A percentile compares a stretch with the other conserved stretches of the same genome.
phyloP scores from a whole-genome alignment of 2,113 vertebrate species.

The Microcebus lehilahytsara region DNA sequence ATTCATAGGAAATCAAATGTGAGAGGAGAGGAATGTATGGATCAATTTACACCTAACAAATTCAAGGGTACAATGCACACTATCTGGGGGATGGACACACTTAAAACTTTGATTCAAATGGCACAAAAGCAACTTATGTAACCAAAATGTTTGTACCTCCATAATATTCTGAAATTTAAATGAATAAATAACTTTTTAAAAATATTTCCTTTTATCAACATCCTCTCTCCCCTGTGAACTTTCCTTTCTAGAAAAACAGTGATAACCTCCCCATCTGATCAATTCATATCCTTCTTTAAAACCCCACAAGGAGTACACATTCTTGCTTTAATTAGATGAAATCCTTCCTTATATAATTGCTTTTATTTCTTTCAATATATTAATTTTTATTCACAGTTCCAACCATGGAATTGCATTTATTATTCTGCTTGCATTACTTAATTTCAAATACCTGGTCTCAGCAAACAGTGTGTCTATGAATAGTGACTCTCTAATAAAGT shows the following conservation, averaged over 20 bases:
- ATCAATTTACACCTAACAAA: too few relatives aligned
- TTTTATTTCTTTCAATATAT: conserved; percentile 31
- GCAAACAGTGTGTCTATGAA: neutral
- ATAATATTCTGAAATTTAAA: too few relatives aligned
- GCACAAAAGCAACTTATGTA: too few relatives aligned
- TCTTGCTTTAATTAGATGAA: conserved; percentile 22
- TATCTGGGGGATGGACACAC: too few relatives aligned
- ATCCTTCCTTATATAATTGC: neutral
- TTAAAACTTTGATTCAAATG: too few relatives aligned
- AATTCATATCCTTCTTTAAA: neutral
- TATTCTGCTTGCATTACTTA: conserved; percentile 30
- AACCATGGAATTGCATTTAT: conserved; percentile 14
- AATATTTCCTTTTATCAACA: neutral
- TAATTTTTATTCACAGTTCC: conserved; percentile 3
- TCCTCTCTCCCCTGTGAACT: neutral
- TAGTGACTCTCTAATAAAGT: conserved; percentile 34
- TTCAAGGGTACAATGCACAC: too few relatives aligned
- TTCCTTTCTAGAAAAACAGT: conserved; percentile 1
- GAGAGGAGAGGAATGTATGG: too few relatives aligned
- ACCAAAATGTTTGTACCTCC: too few relatives aligned
- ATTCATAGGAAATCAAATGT: too few relatives aligned
- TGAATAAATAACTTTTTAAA: too few relatives aligned
- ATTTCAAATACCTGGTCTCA: neutral
- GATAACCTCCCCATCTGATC: neutral
- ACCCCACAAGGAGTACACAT: neutral